Evolutionary conservation across 2,113 vertebrate species (phyloP), one percentile per base, ranked within the genome.

Genomic region (Urocitellus parryii): DNA sequence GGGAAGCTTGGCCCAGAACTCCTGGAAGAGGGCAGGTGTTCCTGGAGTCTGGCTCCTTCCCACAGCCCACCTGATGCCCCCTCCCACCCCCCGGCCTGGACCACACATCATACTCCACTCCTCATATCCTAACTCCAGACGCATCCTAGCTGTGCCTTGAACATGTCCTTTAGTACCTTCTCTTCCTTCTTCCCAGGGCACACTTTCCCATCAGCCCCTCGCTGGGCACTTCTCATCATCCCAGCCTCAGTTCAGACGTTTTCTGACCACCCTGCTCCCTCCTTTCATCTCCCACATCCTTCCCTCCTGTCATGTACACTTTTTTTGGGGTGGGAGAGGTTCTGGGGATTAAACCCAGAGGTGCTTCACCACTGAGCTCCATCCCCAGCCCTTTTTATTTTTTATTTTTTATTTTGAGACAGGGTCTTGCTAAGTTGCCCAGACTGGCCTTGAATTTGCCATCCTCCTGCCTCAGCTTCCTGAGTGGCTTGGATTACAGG

Each of bases 21-120:
- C 70, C 27, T 2, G 63, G 25, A 61, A 51, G 34, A 83, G 37
- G 74, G 12, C 0, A 5, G 53, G 48, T 0, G 29, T 79, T n/a
- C 14, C 48, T 9, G 32, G 48, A 76, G 34, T 10, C 17, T 37
- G 73, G 39, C 39, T 32, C 24, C 32, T 32, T 73, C 48, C n/a
- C 4, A 25, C 3, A 22, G 42, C 32, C 18, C 78, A 17, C 2
- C 0, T 1, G 45, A 24, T 51, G 12, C 48, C 48, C 48, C 48
- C 48, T 51, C 11, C 12, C 48, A 11, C 13, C 48, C 48, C 48
- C 48, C 45, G 45, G 45, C 45, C 45, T 45, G 56, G 13, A 32
- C n/a, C 42, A 22, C 1, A 0, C 11, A 24, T 89, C 14, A 16
- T 7, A 51, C 12, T 53, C 58, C 22, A 8, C 22, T 48, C 42